phyloP scores from a whole-genome alignment of 92 coral and sea anemone species.

The Micromussa lordhowensis region DNA sequence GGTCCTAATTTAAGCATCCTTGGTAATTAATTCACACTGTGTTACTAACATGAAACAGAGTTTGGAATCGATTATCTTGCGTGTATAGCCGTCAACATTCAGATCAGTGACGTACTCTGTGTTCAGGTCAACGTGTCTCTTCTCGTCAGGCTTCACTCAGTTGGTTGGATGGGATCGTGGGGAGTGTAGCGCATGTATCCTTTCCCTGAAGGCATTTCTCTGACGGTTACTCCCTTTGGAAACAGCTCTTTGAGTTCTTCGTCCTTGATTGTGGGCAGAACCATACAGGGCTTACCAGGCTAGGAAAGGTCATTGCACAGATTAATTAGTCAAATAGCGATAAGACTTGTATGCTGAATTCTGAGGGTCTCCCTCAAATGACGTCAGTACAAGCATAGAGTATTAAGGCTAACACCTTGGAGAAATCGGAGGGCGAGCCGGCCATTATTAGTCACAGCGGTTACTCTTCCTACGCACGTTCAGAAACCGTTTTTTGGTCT shows the following conservation, averaged over 20 bases:
- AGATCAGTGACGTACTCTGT: background rate
- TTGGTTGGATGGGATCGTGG: conserved; percentile 67
- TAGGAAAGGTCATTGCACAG: conserved; percentile 1
- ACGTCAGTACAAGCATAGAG: no score
- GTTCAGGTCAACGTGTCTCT: background rate
- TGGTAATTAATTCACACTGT: background rate
- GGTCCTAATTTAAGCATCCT: background rate
- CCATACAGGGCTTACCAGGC: conserved; percentile 90
- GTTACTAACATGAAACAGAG: background rate
- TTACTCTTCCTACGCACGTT: no score
- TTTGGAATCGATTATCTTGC: background rate
- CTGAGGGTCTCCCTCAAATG: no score
- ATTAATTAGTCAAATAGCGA: background rate
- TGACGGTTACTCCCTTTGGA: conserved; percentile 65
- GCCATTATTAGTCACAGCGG: no score
- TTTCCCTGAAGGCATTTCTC: conserved; percentile 85
- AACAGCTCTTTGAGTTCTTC: conserved; percentile 67
- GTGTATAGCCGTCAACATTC: background rate
- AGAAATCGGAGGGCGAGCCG: no score
- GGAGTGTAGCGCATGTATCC: conserved; percentile 81
- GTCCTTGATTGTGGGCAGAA: conserved; percentile 75
- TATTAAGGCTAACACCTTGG: no score
- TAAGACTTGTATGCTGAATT: background rate
- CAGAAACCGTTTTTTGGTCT: no score
- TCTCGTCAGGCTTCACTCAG: background rate